These are phyloP conservation scores for Nothocercus nigrocapillus DNA, from an alignment of 2,113 vertebrate species.

Conservation along the genomic window DNA sequence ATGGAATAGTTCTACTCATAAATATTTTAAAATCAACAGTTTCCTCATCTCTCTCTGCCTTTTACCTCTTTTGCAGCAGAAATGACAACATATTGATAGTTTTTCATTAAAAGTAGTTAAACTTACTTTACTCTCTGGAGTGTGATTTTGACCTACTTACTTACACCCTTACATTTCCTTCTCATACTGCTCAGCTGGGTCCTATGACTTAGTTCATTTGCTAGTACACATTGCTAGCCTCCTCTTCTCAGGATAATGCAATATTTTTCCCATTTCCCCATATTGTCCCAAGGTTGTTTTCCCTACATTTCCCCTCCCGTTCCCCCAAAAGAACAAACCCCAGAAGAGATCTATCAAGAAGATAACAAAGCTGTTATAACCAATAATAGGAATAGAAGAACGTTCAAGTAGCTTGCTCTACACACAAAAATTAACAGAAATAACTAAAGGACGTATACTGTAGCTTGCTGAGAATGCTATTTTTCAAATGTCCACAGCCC, in stretches of 20 bases:
- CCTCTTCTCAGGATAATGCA: background rate
- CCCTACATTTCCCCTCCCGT: background rate
- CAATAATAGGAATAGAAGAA: background rate
- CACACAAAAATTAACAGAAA: background rate
- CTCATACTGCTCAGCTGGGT: background rate
- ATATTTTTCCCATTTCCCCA: background rate
- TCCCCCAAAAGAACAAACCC: background rate
- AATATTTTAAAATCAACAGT: slow-evolving; percentile 1
- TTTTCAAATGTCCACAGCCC: slow-evolving; percentile 61
- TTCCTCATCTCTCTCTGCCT: background rate
- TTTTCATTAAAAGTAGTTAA: background rate
- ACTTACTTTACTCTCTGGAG: background rate
- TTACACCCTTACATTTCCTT: background rate
- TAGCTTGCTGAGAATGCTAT: slow-evolving; percentile 60
- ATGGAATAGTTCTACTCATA: slow-evolving; percentile 15
- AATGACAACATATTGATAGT: background rate
- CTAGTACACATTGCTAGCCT: background rate
- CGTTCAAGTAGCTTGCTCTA: background rate
- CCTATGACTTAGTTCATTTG: background rate
- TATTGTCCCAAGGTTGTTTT: background rate
- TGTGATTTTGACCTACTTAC: background rate
- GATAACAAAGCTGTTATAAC: background rate
- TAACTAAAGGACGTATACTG: background rate
- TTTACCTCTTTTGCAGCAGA: background rate
- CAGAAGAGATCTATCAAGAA: background rate